These are phyloP conservation scores for Paradoxurus hermaphroditus DNA, from an alignment of 2,113 vertebrate genomes.

Conservation along the genomic window DNA sequence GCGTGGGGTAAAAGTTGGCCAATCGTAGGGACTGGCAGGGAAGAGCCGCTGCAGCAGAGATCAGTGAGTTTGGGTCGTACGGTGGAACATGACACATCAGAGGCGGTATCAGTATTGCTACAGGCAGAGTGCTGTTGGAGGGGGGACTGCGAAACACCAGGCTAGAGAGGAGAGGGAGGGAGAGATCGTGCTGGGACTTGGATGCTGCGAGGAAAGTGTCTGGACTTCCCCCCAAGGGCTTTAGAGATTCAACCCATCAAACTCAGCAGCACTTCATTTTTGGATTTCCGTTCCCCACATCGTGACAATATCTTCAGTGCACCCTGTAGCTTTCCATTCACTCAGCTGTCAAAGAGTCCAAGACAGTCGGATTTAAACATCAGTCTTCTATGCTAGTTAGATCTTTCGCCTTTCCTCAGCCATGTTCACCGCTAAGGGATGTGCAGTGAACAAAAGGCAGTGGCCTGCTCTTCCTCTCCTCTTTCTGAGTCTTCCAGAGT, in stretches of 20 bases:
- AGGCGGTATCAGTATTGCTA: background rate
- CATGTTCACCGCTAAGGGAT: background rate
- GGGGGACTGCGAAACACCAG: background rate
- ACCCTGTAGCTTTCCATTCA: background rate
- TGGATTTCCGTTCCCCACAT: background rate
- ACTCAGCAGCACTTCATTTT: background rate
- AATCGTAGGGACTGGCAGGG: background rate
- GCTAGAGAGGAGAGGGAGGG: background rate
- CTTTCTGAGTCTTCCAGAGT: background rate
- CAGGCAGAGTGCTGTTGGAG: background rate
- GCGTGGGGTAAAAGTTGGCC: background rate
- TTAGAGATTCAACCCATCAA: background rate
- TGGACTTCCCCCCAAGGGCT: background rate
- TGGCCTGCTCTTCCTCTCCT: background rate
- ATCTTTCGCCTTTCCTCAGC: background rate
- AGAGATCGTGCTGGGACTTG: background rate
- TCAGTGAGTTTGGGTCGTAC: background rate
- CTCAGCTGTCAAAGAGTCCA: background rate
- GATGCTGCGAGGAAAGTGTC: background rate
- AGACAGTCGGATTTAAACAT: background rate
- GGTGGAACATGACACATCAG: background rate
- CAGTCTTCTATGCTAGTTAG: background rate
- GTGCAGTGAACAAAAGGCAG: accelerated
- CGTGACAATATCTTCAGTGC: background rate
- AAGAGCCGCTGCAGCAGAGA: background rate